These are phyloP conservation scores for Neodontobutis hainanensis DNA, from an alignment of 2,113 vertebrate genomes.

Conservation along the genomic window DNA sequence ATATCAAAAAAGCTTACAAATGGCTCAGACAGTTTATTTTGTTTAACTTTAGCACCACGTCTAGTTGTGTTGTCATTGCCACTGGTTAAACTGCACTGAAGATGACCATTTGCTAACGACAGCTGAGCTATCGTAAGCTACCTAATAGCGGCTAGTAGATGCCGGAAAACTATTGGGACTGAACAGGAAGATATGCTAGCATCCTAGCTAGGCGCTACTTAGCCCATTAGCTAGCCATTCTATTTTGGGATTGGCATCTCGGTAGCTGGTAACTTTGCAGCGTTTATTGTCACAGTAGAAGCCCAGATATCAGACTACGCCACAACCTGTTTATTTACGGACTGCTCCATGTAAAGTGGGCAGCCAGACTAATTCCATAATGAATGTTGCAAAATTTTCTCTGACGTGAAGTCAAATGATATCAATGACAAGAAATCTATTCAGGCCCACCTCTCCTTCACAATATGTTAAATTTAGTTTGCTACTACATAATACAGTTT, in stretches of 20 bases:
- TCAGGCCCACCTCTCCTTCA: constrained; percentile 40
- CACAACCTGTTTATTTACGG: neutral
- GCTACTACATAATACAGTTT: neutral
- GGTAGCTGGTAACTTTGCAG: constrained; percentile 52
- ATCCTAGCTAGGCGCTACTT: constrained; percentile 50
- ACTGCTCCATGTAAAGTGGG: neutral
- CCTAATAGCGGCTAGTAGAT: constrained; percentile 45
- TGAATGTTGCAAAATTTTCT: constrained; percentile 54
- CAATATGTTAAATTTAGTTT: neutral
- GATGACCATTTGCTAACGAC: constrained; percentile 62
- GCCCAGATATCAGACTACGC: neutral
- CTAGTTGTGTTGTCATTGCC: constrained; percentile 57
- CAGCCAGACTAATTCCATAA: constrained; percentile 18
- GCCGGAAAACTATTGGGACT: constrained; percentile 23
- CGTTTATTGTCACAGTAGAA: constrained; percentile 4
- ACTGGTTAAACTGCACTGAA: constrained; percentile 43
- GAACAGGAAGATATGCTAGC: constrained; percentile 63
- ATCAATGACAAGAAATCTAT: constrained; percentile 57
- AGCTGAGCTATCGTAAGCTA: constrained; percentile 55
- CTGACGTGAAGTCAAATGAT: constrained; percentile 60
- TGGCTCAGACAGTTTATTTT: constrained; percentile 16
- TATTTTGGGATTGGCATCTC: constrained; percentile 73
- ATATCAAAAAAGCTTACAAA: constrained; percentile 13
- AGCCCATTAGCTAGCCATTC: constrained; percentile 65
- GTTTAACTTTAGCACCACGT: constrained; percentile 30